phyloP scores from a whole-genome alignment of 2,797 vertebrate genomes.

The Pyrocephalus nanus region DNA sequence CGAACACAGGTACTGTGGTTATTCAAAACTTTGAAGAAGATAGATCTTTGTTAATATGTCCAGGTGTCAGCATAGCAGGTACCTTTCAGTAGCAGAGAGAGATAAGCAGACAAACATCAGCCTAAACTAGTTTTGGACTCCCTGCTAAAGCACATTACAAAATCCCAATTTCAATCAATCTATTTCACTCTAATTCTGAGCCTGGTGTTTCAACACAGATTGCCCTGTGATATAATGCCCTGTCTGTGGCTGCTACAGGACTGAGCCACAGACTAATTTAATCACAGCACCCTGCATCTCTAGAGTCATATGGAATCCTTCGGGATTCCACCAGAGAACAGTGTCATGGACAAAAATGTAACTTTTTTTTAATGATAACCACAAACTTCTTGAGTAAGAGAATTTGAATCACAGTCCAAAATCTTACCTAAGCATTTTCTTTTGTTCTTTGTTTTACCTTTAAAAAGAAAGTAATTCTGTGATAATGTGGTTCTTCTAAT shows the following conservation, averaged over 20 bases:
- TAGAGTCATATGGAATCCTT: background rate
- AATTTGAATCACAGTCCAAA: background rate
- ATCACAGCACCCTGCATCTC: accelerated
- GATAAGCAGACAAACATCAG: background rate
- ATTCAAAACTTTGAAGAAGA: background rate
- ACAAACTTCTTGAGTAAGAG: background rate
- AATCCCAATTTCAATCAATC: background rate
- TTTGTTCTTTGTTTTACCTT: background rate
- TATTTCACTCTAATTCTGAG: background rate
- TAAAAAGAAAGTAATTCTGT: background rate
- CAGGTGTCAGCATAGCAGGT: background rate
- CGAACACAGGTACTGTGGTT: accelerated
- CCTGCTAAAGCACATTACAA: background rate
- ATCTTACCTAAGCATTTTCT: background rate
- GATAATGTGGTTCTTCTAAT: background rate
- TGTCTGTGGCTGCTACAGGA: background rate
- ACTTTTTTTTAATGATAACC: background rate
- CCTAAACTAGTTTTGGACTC: background rate
- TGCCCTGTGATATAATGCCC: background rate
- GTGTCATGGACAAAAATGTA: background rate
- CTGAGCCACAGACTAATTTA: background rate
- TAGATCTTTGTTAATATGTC: background rate
- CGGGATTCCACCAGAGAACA: background rate
- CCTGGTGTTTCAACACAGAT: background rate
- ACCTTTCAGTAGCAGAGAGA: background rate